Percentiles rank a stretch among this genome's conserved stretches.
These are phyloP conservation scores for Tupaia chinensis DNA, from an alignment of 2,113 vertebrate genomes.

Conservation along the genomic window DNA sequence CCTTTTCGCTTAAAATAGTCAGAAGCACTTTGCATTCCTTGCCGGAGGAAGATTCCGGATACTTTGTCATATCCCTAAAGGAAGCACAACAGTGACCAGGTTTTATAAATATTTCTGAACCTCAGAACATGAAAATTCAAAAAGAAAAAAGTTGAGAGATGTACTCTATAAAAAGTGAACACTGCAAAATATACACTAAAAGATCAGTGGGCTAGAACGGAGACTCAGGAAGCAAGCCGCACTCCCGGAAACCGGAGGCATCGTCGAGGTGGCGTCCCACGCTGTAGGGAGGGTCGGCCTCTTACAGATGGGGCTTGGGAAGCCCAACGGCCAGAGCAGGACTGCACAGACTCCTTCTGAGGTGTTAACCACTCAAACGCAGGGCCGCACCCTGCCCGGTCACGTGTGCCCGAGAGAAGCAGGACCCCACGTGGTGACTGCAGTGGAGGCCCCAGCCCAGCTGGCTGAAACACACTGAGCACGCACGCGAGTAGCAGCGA, in stretches of 20 bases:
- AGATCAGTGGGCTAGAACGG: neutral
- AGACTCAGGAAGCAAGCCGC: neutral
- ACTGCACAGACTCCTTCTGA: neutral
- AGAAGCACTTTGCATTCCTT: neutral
- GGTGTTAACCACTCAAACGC: neutral
- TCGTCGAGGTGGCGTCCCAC: neutral
- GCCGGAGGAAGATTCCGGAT: neutral
- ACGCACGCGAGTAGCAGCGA: no score
- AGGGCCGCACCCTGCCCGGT: no score
- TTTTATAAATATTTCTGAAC: conserved; percentile 36
- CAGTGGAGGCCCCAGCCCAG: no score
- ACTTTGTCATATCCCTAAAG: conserved; percentile 7
- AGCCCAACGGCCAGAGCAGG: neutral
- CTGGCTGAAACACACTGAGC: no score
- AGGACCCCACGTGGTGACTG: no score
- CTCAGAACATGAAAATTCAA: conserved; percentile 39
- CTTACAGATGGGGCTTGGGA: neutral
- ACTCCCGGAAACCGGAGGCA: neutral
- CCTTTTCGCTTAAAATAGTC: conserved; percentile 32
- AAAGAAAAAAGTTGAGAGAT: neutral
- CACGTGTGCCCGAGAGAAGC: no score
- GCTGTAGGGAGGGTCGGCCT: neutral
- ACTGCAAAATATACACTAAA: neutral
- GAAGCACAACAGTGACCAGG: neutral
- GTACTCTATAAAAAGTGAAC: neutral